These are phyloP conservation scores for Epirrita christyi DNA, from an alignment of 2,888 invertebrate species.

Conservation along the genomic window DNA sequence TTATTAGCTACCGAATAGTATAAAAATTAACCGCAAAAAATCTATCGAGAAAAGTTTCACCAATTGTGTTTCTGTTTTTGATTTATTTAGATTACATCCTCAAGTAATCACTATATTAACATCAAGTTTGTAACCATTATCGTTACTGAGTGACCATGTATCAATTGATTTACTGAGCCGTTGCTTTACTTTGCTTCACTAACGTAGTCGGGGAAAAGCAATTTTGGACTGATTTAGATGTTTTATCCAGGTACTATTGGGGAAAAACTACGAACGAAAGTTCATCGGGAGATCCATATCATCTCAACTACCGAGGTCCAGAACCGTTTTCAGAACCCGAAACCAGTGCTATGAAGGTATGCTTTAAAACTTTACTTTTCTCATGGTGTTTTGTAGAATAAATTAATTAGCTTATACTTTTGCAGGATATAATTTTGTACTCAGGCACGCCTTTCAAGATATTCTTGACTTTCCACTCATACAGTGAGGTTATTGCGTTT, in stretches of 20 bases:
- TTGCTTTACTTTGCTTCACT: too few species aligned
- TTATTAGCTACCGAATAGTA: too few species aligned
- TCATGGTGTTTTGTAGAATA: background rate
- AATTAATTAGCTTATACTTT: slow-evolving; percentile 31
- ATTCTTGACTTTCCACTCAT: slow-evolving; percentile 71
- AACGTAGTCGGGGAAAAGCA: too few species aligned
- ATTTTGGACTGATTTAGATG: background rate
- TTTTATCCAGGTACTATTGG: slow-evolving; percentile 60
- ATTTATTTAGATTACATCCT: too few species aligned
- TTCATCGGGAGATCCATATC: slow-evolving; percentile 61
- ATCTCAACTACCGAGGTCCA: slow-evolving; percentile 66
- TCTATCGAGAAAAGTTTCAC: too few species aligned
- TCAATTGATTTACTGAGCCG: too few species aligned
- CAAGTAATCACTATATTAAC: too few species aligned
- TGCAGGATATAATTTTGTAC: slow-evolving; percentile 73
- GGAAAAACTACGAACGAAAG: slow-evolving; percentile 67
- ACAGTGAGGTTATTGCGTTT: slow-evolving; percentile 73
- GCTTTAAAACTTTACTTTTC: background rate
- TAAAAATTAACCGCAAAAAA: too few species aligned
- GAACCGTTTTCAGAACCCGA: slow-evolving; percentile 77
- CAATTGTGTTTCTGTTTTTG: too few species aligned
- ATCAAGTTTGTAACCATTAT: too few species aligned
- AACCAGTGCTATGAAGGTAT: slow-evolving; percentile 69
- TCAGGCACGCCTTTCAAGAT: slow-evolving; percentile 74
- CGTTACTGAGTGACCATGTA: too few species aligned